A percentile compares a stretch with the other conserved stretches of the same genome.
Evolutionary conservation across 2,888 invertebrate species (phyloP).

Genomic region (Orgyia antiqua): DNA sequence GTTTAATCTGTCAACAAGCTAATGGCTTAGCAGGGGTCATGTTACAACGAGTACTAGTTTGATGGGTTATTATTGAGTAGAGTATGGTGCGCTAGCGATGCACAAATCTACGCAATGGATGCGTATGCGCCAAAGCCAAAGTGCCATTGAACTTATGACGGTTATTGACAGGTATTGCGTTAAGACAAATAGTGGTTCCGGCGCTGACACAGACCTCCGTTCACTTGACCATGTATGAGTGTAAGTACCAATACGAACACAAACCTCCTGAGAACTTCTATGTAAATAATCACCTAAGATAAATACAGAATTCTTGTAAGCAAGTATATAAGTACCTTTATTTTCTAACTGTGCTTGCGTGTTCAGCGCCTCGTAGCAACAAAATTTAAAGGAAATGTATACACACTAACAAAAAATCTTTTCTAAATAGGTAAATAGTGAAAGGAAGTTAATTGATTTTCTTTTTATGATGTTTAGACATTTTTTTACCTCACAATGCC

Average conservation of each 20-base stretch:
- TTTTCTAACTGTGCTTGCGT: conserved; percentile 44
- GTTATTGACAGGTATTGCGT: conserved; percentile 77
- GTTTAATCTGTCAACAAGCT: conserved; percentile 69
- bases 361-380: conserved; percentile 23
- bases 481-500: conserved; percentile 9
- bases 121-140: conserved; percentile 64
- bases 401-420: conserved; percentile 12
- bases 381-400: conserved; percentile 20
- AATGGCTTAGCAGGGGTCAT: conserved; percentile 66
- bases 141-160: conserved; percentile 75
- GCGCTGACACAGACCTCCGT: conserved; percentile 69
- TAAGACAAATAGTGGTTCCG: conserved; percentile 73
- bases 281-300: conserved; percentile 63
- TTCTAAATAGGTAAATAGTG: conserved; percentile 19
- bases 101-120: conserved; percentile 70
- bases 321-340: conserved; percentile 46
- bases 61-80: conserved; percentile 54
- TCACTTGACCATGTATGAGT: conserved; percentile 59
- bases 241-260: conserved; percentile 46
- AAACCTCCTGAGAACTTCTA: conserved; percentile 68
- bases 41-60: conserved; percentile 64
- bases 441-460: conserved; percentile 27
- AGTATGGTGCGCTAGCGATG: conserved; percentile 53
- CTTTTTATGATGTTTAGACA: conserved; percentile 14
- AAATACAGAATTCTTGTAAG: conserved; percentile 68